Evolutionary conservation across 1,140 invertebrate genomes (phyloP), one percentile per base, ranked within the genome.

Genomic region (Philopotamus ludificatus): DNA sequence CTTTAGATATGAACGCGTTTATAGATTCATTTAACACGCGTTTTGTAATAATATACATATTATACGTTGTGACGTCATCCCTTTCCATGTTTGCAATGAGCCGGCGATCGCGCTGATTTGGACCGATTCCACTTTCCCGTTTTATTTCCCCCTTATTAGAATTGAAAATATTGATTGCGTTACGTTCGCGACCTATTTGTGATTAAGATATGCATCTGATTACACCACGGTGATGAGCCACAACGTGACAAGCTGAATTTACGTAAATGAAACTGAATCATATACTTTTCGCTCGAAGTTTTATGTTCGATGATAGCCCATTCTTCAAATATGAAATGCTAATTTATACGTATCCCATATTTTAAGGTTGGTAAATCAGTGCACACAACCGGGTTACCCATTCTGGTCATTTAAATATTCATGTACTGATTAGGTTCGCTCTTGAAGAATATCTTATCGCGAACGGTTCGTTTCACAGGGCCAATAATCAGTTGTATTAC

Each of bases 321-420:
- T 21, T 20, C 15, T 4, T 3, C 18, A 20, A 18, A 20, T 50
- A 50, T 20, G 47, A 50, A 50, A 50, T 50, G 47, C 47, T 50
- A 20, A 50, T 50, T 50, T 50, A 50, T 50, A 50, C 47, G 47
- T 12, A 50, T 50, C 12, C 4, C 12, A 34, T n/a, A n/a, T n/a
- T 34, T 34, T 34, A 34, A 34, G 28, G 12, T 34, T 34, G 28
- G 12, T 7, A 34, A 34, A 34, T 50, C 47, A 20, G 44, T n/a
- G 4, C 44, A 18, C 9, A 9, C 44, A 50, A 50, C 16, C 22
- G 20, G 47, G 47, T 50, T 50, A 50, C 47, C 18, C 47, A 21
- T 50, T 50, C 47, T 50, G 47, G 47, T 20, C 21, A 18, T 50
- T 50, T 50, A 50, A 50, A 50, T 50, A 50, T 50, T 50, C 47